Conservation (phyloP, 2,797 vertebrate species). For the Scomberomorus guttatus region DNA sequence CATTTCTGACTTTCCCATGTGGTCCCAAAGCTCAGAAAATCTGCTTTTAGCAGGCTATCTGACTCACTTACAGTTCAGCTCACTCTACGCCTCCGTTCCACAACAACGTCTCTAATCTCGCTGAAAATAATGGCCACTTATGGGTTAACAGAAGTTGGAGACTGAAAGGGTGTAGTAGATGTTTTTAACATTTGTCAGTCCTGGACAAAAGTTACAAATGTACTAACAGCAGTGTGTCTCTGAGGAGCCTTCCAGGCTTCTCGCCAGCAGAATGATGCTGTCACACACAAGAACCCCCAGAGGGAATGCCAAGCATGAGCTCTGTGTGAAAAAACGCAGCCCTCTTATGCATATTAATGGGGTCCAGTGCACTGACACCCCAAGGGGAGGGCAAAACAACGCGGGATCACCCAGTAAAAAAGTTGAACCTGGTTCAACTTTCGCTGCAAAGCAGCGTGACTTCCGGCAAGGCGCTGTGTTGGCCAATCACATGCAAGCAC, state of each 20-base stretch:
- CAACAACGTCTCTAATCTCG: no score
- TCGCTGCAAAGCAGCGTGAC: no score
- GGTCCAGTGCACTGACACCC: no score
- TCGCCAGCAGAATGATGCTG: slow-evolving; percentile 36
- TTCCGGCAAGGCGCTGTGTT: no score
- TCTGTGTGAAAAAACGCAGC: no score
- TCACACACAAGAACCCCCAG: slow-evolving; percentile 14
- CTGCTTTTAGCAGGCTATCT: background rate
- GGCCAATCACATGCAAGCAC: no score
- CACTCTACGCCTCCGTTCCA: background rate
- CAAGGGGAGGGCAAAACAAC: no score
- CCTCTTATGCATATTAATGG: no score
- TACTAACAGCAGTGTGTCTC: background rate
- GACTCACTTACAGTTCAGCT: background rate
- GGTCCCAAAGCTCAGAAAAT: background rate
- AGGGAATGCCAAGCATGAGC: background rate
- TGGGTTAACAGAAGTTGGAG: background rate
- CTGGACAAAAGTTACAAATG: slow-evolving; percentile 24
- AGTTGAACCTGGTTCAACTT: no score
- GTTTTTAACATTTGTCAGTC: slow-evolving; percentile 7
- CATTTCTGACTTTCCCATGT: background rate
- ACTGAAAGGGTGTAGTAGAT: background rate
- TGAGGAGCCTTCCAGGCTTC: slow-evolving; percentile 5
- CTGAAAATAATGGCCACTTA: background rate
- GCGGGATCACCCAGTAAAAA: no score